Evolutionary conservation across 2,888 invertebrate genomes (phyloP).

Genomic region (Tinea trinotella): DNA sequence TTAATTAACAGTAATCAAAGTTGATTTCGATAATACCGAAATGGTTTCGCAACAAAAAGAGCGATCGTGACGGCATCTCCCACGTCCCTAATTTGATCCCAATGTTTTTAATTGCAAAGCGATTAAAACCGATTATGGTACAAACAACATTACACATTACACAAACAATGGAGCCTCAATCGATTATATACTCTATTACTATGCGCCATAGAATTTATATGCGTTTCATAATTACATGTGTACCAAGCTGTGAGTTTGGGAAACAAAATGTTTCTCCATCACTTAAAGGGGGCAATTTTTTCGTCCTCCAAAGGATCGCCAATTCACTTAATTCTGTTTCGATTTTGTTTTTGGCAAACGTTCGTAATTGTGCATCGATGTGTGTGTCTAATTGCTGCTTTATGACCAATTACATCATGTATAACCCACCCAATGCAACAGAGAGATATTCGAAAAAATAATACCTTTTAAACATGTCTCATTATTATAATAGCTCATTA

Average conservation of each 20-base stretch:
- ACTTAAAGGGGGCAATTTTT: conserved; percentile 13
- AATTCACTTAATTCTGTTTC: conserved; percentile 8
- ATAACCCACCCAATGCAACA: no score
- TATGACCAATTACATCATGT: neutral
- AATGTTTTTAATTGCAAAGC: conserved; percentile 17
- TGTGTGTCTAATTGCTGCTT: conserved; percentile 4
- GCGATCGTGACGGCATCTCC: conserved; percentile 16
- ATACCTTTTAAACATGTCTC: no score
- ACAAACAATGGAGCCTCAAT: neutral
- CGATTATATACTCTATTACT: neutral
- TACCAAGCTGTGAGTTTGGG: neutral
- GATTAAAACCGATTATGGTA: conserved; percentile 20
- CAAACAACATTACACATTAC: neutral
- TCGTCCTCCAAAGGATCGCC: neutral
- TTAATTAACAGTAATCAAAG: neutral
- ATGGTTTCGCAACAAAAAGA: neutral
- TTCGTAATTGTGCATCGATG: neutral
- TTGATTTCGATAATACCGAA: conserved; percentile 8
- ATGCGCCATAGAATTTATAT: neutral
- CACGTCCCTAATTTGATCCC: conserved; percentile 19
- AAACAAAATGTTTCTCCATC: neutral
- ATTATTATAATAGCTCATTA: no score
- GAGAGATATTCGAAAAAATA: no score
- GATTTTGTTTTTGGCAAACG: conserved; percentile 3
- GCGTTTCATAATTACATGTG: neutral